Conservation (phyloP, 1,140 invertebrate genomes). For the Drosophila mauritiana region DNA sequence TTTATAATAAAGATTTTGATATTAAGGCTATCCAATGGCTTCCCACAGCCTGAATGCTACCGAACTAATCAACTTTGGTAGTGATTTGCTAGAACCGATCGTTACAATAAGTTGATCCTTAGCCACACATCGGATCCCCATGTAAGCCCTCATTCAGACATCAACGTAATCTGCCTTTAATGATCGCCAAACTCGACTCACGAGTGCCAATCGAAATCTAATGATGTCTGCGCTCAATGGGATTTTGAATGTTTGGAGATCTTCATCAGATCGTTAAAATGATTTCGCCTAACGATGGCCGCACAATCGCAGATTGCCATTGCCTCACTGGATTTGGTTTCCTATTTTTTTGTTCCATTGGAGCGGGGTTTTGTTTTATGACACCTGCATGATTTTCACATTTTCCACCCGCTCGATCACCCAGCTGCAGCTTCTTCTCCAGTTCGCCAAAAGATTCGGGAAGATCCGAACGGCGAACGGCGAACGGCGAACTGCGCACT, state of each 20-base stretch:
- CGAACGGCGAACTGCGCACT: slow-evolving; percentile 16
- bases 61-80: background rate
- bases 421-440: slow-evolving; percentile 27
- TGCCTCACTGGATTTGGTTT: slow-evolving; percentile 27
- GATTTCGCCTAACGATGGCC: slow-evolving; percentile 45
- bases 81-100: slow-evolving; percentile 25
- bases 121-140: slow-evolving; percentile 2
- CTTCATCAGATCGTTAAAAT: slow-evolving; percentile 51
- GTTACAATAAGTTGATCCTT: background rate
- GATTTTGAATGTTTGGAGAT: slow-evolving; percentile 39
- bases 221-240: slow-evolving; percentile 34
- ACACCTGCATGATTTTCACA: slow-evolving; percentile 81
- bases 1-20: background rate
- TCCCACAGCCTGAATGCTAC: background rate
- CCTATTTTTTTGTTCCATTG: background rate
- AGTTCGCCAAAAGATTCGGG: slow-evolving; percentile 26
- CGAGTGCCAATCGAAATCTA: slow-evolving; percentile 43
- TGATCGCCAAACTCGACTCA: slow-evolving; percentile 26
- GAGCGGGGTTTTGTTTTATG: slow-evolving; percentile 58
- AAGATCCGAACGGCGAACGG: slow-evolving; percentile 11
- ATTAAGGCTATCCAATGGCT: background rate
- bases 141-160: slow-evolving; percentile 31
- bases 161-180: slow-evolving; percentile 37
- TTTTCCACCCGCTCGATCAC: slow-evolving; percentile 67
- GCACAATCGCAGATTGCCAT: slow-evolving; percentile 32